phyloP scores from a whole-genome alignment of 2,888 invertebrate species.

The Stenoptilia bipunctidactyla region DNA sequence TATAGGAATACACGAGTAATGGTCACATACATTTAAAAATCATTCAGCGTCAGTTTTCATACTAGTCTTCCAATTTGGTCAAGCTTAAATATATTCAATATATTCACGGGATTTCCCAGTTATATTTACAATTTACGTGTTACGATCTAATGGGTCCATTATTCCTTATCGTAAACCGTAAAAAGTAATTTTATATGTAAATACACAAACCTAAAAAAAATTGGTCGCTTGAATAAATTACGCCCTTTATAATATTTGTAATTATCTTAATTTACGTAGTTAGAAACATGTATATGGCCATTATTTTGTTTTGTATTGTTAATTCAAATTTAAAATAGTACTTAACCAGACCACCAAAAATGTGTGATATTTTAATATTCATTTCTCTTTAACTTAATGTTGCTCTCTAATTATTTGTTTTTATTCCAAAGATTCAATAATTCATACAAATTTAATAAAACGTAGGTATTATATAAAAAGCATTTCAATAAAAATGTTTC shows the following conservation, averaged over 20 bases:
- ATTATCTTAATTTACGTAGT: conserved; percentile 12
- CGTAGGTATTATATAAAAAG: neutral
- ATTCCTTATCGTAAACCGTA: neutral
- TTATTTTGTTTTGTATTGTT: conserved; percentile 31
- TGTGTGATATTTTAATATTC: conserved; percentile 58
- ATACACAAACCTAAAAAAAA: neutral
- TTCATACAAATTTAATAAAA: neutral
- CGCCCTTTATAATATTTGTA: neutral
- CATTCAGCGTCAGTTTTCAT: conserved; percentile 5
- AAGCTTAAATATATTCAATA: conserved; percentile 19
- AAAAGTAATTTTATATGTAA: neutral
- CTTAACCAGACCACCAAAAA: conserved; percentile 60
- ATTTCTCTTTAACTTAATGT: conserved; percentile 30
- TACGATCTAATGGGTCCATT: neutral
- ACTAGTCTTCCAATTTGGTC: conserved; percentile 40
- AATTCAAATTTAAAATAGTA: conserved; percentile 39
- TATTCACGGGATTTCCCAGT: neutral
- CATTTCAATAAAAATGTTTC: neutral
- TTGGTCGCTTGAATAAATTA: neutral
- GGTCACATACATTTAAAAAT: conserved; percentile 33
- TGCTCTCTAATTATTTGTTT: conserved; percentile 47
- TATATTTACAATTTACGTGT: conserved; percentile 1
- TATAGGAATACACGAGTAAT: conserved; percentile 27
- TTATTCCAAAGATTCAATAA: conserved; percentile 7
- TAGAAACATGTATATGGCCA: conserved; percentile 31